Conservation (phyloP, 2,888 invertebrate genomes). For the Nephrotoma guestfalica region DNA sequence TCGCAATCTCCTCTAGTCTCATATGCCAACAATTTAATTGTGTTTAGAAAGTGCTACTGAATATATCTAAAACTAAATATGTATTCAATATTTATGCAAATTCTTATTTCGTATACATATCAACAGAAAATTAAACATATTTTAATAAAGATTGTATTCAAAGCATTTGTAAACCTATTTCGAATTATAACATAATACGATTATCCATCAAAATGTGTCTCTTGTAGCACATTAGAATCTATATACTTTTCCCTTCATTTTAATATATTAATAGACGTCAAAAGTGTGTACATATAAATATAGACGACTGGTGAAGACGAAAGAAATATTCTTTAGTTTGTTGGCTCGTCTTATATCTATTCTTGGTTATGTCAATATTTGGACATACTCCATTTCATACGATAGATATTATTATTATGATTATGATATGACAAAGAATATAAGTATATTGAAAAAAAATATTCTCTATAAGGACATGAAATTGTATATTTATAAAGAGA, state of each 20-base stretch:
- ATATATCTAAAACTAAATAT: background rate
- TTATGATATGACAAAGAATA: conserved; percentile 1
- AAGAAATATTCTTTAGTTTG: background rate
- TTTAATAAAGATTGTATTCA: background rate
- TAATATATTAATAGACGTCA: conserved; percentile 2
- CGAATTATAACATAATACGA: background rate
- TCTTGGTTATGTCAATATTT: conserved; percentile 1
- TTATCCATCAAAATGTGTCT: background rate
- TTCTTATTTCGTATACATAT: background rate
- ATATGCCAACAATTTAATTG: background rate
- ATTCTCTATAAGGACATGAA: background rate
- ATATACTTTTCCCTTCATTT: background rate
- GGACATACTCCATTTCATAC: conserved; percentile 4
- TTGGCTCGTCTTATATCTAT: background rate
- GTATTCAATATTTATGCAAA: background rate
- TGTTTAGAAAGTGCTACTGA: background rate
- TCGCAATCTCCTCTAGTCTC: background rate
- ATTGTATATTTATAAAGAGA: background rate
- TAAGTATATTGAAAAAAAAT: background rate
- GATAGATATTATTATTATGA: conserved; percentile 3
- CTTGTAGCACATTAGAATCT: background rate
- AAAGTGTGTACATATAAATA: background rate
- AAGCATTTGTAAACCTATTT: background rate
- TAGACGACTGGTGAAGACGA: background rate
- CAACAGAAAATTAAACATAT: background rate